Evolutionary conservation across 2,797 vertebrate genomes (phyloP).

Genomic region (Hypotaenidia okinawae): DNA sequence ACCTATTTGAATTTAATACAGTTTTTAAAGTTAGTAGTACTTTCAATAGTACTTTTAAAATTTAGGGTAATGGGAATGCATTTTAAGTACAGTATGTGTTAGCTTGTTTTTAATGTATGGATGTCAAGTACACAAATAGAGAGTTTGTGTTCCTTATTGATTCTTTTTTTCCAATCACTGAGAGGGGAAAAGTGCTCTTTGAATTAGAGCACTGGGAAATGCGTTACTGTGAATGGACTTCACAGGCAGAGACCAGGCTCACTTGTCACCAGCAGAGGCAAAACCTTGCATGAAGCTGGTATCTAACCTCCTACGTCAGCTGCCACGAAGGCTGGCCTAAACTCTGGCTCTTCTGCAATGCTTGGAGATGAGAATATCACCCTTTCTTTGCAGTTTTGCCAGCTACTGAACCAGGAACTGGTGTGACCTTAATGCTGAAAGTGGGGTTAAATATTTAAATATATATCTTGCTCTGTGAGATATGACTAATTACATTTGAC

Average conservation of each 20-base stretch:
- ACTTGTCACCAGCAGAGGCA: rapidly evolving
- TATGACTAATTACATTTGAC: background rate
- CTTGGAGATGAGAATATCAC: background rate
- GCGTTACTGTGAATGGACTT: background rate
- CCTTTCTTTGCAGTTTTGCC: background rate
- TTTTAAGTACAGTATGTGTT: constrained; percentile 75
- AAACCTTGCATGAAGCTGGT: background rate
- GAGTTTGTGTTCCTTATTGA: constrained; percentile 31
- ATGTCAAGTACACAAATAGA: constrained; percentile 74
- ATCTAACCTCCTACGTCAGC: background rate
- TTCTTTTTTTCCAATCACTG: constrained; percentile 15
- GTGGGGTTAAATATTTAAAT: background rate
- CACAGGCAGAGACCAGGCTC: background rate
- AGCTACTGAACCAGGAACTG: background rate
- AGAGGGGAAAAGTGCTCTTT: background rate
- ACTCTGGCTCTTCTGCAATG: background rate
- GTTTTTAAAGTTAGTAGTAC: constrained; percentile 80
- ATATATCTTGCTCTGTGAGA: background rate
- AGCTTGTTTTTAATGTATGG: constrained; percentile 79
- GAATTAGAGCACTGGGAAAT: background rate
- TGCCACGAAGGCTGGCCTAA: background rate
- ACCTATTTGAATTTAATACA: constrained; percentile 85
- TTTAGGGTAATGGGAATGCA: constrained; percentile 81
- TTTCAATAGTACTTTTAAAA: constrained; percentile 82
- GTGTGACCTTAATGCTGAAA: background rate